Evolutionary conservation across 2,797 vertebrate genomes (phyloP).

Genomic region (Catharus ustulatus): DNA sequence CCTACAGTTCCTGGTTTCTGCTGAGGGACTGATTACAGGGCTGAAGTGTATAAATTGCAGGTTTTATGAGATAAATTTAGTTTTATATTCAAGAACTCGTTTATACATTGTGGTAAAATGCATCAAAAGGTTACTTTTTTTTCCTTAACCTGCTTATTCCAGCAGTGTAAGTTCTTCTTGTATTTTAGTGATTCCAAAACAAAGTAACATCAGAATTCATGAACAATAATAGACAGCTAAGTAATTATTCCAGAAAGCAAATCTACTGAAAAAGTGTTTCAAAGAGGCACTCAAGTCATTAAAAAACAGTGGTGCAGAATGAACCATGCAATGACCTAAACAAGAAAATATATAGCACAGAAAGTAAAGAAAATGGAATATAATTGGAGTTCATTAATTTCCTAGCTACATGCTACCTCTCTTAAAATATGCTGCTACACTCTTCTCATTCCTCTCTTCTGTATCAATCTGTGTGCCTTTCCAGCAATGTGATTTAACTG

Average conservation of each 20-base stretch:
- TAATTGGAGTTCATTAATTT: background rate
- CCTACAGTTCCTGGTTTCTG: background rate
- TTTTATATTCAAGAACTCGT: background rate
- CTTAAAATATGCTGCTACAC: background rate
- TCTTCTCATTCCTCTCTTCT: background rate
- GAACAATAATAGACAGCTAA: background rate
- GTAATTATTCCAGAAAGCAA: background rate
- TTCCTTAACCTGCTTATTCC: background rate
- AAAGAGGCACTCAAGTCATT: background rate
- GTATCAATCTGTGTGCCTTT: background rate
- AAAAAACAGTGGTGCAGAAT: background rate
- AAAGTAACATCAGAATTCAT: background rate
- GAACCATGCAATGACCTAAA: background rate
- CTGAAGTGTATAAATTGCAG: background rate
- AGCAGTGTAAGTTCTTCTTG: background rate
- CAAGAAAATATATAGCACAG: background rate
- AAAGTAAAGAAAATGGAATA: background rate
- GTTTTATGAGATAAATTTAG: background rate
- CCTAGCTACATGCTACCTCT: background rate
- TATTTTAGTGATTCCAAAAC: background rate
- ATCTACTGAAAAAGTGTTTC: background rate
- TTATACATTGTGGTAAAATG: background rate
- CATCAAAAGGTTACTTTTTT: background rate
- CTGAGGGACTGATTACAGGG: background rate
- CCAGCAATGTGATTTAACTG: background rate